A percentile compares a stretch with the other conserved stretches of the same genome.
These are phyloP conservation scores for Laupala kohalensis DNA, from an alignment of 1,140 invertebrate species.

Conservation along the genomic window DNA sequence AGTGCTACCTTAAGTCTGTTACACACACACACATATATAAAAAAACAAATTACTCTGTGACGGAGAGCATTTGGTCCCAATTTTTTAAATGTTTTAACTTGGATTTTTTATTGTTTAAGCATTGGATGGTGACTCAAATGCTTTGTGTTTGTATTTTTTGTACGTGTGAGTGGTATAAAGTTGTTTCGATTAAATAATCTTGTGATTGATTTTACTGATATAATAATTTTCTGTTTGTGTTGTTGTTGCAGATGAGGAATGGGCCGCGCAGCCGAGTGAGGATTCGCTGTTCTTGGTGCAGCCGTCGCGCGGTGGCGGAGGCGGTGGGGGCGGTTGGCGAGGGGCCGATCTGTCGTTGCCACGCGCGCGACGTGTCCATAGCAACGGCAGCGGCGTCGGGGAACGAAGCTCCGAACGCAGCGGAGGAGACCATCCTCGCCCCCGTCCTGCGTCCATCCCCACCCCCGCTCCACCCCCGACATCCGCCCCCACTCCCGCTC, in stretches of 20 bases:
- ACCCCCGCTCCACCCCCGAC: constrained; percentile 59
- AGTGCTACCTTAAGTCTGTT: too few species aligned
- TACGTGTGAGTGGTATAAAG: too few species aligned
- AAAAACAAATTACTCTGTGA: too few species aligned
- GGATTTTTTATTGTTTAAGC: too few species aligned
- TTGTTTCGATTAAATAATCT: too few species aligned
- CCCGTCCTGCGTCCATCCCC: constrained; percentile 21
- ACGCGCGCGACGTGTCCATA: constrained; percentile 3
- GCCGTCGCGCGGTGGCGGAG: neutral
- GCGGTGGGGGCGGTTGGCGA: neutral
- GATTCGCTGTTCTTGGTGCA: constrained; percentile 10
- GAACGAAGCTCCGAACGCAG: neutral
- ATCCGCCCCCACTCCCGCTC: constrained; percentile 32
- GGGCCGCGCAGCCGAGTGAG: constrained; percentile 3
- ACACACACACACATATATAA: too few species aligned
- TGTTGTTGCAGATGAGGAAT: constrained; percentile 11
- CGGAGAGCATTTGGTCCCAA: too few species aligned
- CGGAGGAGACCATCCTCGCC: neutral
- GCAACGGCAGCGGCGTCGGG: neutral
- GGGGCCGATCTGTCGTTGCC: neutral
- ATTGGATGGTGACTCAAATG: too few species aligned
- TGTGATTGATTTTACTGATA: too few species aligned
- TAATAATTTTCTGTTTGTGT: too few species aligned
- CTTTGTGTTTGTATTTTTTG: too few species aligned
- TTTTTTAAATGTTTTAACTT: too few species aligned